phyloP scores from a whole-genome alignment of 2,888 invertebrate genomes.

The Dendrolimus houi region DNA sequence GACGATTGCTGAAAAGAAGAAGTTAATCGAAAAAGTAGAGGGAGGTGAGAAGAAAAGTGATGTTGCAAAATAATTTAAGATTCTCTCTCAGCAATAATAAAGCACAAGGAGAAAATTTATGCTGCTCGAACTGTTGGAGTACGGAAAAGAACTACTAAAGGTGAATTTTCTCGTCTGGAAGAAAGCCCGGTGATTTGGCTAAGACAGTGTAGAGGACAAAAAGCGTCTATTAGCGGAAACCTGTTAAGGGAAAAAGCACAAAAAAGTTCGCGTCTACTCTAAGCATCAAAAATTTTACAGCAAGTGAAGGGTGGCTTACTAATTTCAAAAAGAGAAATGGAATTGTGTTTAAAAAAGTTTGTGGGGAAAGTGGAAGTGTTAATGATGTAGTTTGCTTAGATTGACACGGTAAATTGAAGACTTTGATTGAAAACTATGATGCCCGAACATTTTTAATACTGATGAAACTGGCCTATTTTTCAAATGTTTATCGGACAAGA shows the following conservation, averaged over 20 bases:
- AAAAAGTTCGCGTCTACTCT: slow-evolving; percentile 10
- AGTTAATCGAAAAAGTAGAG: slow-evolving; percentile 13
- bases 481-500: too few species aligned
- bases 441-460: too few species aligned
- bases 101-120: slow-evolving; percentile 11
- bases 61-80: slow-evolving; percentile 10
- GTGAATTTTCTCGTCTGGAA: slow-evolving; percentile 14
- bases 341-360: too few species aligned
- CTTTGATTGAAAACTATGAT: too few species aligned
- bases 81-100: slow-evolving; percentile 12
- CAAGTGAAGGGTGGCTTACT: too few species aligned
- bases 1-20: slow-evolving; percentile 12
- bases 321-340: too few species aligned
- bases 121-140: too few species aligned
- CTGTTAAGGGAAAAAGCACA: slow-evolving; percentile 12
- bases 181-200: slow-evolving; percentile 17
- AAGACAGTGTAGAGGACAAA: too few species aligned
- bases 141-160: slow-evolving; percentile 16
- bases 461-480: too few species aligned
- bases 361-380: too few species aligned
- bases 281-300: slow-evolving; percentile 8
- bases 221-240: slow-evolving; percentile 11
- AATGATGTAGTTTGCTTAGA: too few species aligned
- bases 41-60: slow-evolving; percentile 11
- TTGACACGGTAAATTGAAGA: too few species aligned